Evolutionary conservation across 2,888 invertebrate genomes (phyloP), one percentile per base, ranked within the genome.

Genomic region (Tortricodes alternella): DNA sequence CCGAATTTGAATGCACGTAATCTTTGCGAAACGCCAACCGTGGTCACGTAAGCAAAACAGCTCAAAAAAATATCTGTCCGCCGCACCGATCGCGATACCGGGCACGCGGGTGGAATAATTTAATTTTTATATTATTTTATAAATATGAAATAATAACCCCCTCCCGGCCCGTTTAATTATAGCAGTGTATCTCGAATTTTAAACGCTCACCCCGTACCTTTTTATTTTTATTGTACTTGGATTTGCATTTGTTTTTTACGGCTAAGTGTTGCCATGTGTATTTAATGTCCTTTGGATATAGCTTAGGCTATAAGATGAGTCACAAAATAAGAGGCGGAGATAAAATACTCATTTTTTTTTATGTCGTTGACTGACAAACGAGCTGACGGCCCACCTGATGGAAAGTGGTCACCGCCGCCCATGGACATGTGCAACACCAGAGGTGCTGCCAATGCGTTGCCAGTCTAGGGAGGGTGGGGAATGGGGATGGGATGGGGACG

Each of bases 81-180:
- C 77, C 71, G 74, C 89, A 88, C 85, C 81, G 85, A 89, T 89
- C 82, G 85, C 85, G 86, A 89, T 89, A 88, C 85, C 79, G 80
- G 78, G 78, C 63, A 88, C 87, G 89, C 80, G 78, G 75, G 63
- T 60, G 66, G 89, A 89, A 89, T 89, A 88, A 78, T 82, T 89
- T 84, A 84, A 78, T 83, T 82, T 79, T 83, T 85, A 81, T 82
- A 75, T 79, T 76, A 78, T 80, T 76, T 81, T 80, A 83, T 83
- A 80, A 82, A 84, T 84, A 84, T 85, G 80, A 78, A 73, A 80
- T 80, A 80, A 77, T 78, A 75, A 72, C 71, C 71, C 62, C 44
- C 65, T 34, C 43, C 48, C 57, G 9, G 21, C 78, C 80, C 80
- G 81, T 76, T 71, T 78, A 79, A 81, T 78, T 78, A 77, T 76